Evolutionary conservation across 2,888 invertebrate genomes (phyloP).

Genomic region (Desoria tigrina): DNA sequence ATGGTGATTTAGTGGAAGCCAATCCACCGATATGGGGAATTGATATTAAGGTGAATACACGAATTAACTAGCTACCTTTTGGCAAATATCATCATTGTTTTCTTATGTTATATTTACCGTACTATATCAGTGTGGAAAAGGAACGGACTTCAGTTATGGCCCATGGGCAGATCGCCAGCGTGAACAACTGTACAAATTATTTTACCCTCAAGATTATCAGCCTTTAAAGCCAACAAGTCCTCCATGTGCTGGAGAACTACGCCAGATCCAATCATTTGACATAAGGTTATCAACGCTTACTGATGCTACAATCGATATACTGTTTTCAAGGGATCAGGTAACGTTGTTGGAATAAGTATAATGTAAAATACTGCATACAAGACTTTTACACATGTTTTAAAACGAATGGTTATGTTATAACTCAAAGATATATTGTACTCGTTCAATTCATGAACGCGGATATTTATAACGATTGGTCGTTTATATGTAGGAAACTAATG

Average conservation of each 20-base stretch:
- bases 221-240: slow-evolving; percentile 72
- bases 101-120: slow-evolving; percentile 17
- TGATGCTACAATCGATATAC: slow-evolving; percentile 91
- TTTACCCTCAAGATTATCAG: slow-evolving; percentile 87
- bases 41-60: slow-evolving; percentile 71
- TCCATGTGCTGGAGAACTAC: slow-evolving; percentile 81
- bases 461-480: neutral
- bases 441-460: no score
- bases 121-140: slow-evolving; percentile 81
- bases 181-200: slow-evolving; percentile 91
- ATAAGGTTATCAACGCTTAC: slow-evolving; percentile 85
- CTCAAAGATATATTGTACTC: no score
- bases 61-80: neutral
- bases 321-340: slow-evolving; percentile 85
- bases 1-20: slow-evolving; percentile 89
- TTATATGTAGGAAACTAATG: slow-evolving; percentile 75
- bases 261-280: slow-evolving; percentile 89
- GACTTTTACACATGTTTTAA: no score
- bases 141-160: slow-evolving; percentile 94
- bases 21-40: slow-evolving; percentile 94
- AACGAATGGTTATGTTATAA: no score
- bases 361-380: neutral
- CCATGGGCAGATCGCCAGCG: slow-evolving; percentile 99
- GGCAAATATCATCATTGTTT: neutral
- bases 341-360: slow-evolving; percentile 56